Conservation (phyloP, 2,797 vertebrate genomes). For the Cirrhinus molitorella region DNA sequence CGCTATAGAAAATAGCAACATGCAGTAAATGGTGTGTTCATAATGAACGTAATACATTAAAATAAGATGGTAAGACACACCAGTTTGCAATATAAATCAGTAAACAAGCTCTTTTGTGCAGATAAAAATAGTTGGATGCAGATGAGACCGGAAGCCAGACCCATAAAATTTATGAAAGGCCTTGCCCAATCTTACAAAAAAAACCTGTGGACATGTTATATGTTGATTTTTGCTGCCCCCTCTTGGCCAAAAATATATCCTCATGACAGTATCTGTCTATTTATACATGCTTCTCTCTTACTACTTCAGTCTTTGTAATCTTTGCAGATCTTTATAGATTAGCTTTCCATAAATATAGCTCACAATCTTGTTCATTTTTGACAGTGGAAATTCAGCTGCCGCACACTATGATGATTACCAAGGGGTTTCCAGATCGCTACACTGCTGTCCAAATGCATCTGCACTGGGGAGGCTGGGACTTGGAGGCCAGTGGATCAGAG, state of each 20-base stretch:
- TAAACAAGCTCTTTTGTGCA: too few relatives aligned
- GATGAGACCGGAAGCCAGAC: too few relatives aligned
- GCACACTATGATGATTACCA: conserved; percentile 79
- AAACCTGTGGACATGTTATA: too few relatives aligned
- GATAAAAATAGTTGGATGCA: too few relatives aligned
- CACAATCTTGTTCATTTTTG: neutral
- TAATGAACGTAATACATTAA: too few relatives aligned
- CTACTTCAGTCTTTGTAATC: neutral
- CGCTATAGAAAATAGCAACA: too few relatives aligned
- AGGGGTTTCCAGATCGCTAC: conserved; percentile 78
- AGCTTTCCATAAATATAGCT: neutral
- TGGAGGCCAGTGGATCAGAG: conserved; percentile 89
- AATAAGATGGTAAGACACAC: too few relatives aligned
- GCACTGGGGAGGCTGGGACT: conserved; percentile 89
- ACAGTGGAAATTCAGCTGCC: conserved; percentile 89
- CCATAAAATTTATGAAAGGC: too few relatives aligned
- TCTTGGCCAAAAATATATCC: neutral
- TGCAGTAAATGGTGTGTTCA: too few relatives aligned
- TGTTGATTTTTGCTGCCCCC: neutral
- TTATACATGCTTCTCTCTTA: neutral
- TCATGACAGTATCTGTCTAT: too few relatives aligned
- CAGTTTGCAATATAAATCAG: too few relatives aligned
- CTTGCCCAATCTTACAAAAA: too few relatives aligned
- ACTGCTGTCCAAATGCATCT: conserved; percentile 90
- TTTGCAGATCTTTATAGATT: neutral